Evolutionary conservation across 2,797 vertebrate species (phyloP).

Genomic region (Xiphophorus birchmanni): DNA sequence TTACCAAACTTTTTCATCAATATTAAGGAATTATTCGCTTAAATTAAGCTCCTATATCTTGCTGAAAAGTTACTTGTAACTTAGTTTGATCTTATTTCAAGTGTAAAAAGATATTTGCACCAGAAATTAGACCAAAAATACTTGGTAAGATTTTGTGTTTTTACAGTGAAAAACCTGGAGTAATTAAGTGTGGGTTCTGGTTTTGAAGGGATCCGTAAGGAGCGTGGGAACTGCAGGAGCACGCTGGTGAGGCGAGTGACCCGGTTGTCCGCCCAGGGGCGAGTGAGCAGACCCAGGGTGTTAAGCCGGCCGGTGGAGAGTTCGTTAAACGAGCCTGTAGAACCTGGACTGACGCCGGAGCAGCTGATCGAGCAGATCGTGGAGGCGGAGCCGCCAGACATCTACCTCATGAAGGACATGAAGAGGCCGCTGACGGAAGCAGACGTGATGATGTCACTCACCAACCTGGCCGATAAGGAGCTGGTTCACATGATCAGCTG

Average conservation of each 20-base stretch:
- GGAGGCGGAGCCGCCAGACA: slow-evolving; percentile 92
- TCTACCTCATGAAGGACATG: slow-evolving; percentile 88
- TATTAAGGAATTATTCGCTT: too few relatives aligned
- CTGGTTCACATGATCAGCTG: slow-evolving; percentile 97
- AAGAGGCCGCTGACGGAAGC: slow-evolving; percentile 91
- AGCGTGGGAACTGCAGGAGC: slow-evolving; percentile 84
- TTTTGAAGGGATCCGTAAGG: slow-evolving; percentile 87
- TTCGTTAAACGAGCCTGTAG: slow-evolving; percentile 62
- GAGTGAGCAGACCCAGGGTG: slow-evolving; percentile 49
- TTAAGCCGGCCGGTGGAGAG: slow-evolving; percentile 6
- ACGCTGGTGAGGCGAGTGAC: slow-evolving; percentile 76
- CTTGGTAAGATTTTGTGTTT: too few relatives aligned
- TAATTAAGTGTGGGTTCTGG: background rate
- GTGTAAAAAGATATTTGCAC: too few relatives aligned
- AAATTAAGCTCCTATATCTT: too few relatives aligned
- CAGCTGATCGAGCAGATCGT: slow-evolving; percentile 90
- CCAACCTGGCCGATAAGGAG: slow-evolving; percentile 95
- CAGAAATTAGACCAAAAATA: too few relatives aligned
- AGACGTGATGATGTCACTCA: slow-evolving; percentile 96
- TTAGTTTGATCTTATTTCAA: too few relatives aligned
- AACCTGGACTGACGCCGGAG: slow-evolving; percentile 81
- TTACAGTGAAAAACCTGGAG: background rate
- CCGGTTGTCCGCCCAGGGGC: slow-evolving; percentile 67
- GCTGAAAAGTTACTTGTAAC: too few relatives aligned
- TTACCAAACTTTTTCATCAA: too few relatives aligned